A percentile compares a stretch with the other conserved stretches of the same genome.
phyloP scores from a whole-genome alignment of 2,888 invertebrate genomes.

The Drosophila cracens region DNA sequence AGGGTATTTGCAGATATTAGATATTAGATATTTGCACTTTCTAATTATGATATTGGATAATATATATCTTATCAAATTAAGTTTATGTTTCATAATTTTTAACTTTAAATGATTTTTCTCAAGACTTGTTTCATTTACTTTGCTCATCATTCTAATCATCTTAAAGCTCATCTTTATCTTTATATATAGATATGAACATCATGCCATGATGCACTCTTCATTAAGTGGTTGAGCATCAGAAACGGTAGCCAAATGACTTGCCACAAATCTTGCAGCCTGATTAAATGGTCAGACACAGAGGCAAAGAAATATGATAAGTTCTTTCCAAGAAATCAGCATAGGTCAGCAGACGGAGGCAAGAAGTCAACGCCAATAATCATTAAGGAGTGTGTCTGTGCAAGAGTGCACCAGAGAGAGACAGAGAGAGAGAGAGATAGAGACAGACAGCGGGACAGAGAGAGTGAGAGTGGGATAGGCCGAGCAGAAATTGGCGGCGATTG shows the following conservation, averaged over 20 bases:
- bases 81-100: fast-evolving
- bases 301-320: slow-evolving; percentile 61
- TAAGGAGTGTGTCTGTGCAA: neutral
- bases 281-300: slow-evolving; percentile 8
- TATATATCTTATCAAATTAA: neutral
- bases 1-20: neutral
- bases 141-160: neutral
- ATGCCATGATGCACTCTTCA: neutral
- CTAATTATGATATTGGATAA: neutral
- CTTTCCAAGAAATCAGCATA: slow-evolving; percentile 75
- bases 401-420: neutral
- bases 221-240: slow-evolving; percentile 10
- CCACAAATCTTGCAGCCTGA: slow-evolving; percentile 11
- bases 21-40: neutral
- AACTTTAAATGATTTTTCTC: neutral
- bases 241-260: slow-evolving; percentile 27
- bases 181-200: neutral
- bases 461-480: neutral
- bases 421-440: neutral
- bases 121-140: neutral
- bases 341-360: slow-evolving; percentile 59
- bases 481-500: slow-evolving; percentile 54
- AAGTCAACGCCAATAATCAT: slow-evolving; percentile 58
- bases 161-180: neutral
- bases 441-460: neutral